Evolutionary conservation across 2,888 invertebrate species (phyloP), one percentile per base, ranked within the genome.

Genomic region (Flexamia atlantica): DNA sequence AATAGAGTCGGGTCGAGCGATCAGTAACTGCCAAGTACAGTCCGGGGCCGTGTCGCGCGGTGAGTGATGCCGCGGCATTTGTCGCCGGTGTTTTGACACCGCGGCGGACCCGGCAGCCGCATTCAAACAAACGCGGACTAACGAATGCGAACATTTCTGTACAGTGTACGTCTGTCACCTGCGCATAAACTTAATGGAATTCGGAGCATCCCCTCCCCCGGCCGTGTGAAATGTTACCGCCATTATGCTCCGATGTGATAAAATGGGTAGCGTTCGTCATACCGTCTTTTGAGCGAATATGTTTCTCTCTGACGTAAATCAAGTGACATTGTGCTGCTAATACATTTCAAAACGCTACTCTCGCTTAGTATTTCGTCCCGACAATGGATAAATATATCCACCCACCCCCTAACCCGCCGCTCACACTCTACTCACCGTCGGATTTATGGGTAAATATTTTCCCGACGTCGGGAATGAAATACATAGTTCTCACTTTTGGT

Each of bases 151-250:
- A 70, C 70, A 70, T 82, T 70, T 82, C 81, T 70, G 40, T 42
- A 70, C 72, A 42, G 50, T 46, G 42, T 81, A 64, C 68, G 81
- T 32, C 82, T 70, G 82, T 82, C 82, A 82, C 82, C 82, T 82
- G 82, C 46, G 46, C 72, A 42, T 42, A 46, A 76, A 76, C 76
- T 46, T 76, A 76, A 76, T 76, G 76, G 76, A 76, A 76, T 76
- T 50, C 76, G 76, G 76, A 76, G 76, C 76, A 76, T 46, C 76
- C 76, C n/a, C 28, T 25, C 76, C 76, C 46, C 25, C 25, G 20
- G 14, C 70, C 4, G 0, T 25, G 36, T 36, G 36, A 76, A 76
- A 50, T 46, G 46, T 76, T 50, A 46, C 36, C 4, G 14, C 76
- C 40, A 76, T 76, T 76, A 76, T 50, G 76, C 76, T 25, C 28